Conservation (phyloP, 2,888 invertebrate genomes). For the Drosophila anomelani region DNA sequence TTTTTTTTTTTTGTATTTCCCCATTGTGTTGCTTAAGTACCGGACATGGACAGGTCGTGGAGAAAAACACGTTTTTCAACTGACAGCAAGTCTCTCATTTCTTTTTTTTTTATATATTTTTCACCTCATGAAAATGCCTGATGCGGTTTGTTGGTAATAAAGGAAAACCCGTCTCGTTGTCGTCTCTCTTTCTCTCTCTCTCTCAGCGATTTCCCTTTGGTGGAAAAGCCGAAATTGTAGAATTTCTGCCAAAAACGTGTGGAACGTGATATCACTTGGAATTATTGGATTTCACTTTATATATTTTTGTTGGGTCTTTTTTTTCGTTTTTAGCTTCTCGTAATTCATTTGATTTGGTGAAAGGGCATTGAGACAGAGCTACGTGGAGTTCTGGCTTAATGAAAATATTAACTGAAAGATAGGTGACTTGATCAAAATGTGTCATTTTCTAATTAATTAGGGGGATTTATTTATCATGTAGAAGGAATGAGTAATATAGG, state of each 20-base stretch:
- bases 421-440: slow-evolving; percentile 3
- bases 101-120: slow-evolving; percentile 3
- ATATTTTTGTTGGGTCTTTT: slow-evolving; percentile 1
- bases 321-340: not conserved
- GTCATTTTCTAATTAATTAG: slow-evolving; percentile 3
- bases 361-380: not conserved
- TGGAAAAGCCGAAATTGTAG: slow-evolving; percentile 42
- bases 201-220: slow-evolving; percentile 22
- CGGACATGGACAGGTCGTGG: slow-evolving; percentile 73
- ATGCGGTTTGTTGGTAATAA: slow-evolving; percentile 14
- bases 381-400: slow-evolving; percentile 11
- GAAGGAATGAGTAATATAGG: not conserved
- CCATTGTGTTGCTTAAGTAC: slow-evolving; percentile 70
- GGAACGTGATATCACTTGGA: slow-evolving; percentile 60
- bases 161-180: slow-evolving; percentile 30
- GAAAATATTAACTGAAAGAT: not conserved
- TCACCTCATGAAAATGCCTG: slow-evolving; percentile 29
- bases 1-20: slow-evolving; percentile 18
- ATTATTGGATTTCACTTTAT: slow-evolving; percentile 28
- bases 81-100: slow-evolving; percentile 14
- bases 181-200: not conserved
- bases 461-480: not conserved
- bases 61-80: slow-evolving; percentile 64
- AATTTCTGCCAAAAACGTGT: slow-evolving; percentile 63
- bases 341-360: slow-evolving; percentile 6